A percentile compares a stretch with the other conserved stretches of the same genome.
phyloP scores from a whole-genome alignment of 1,140 invertebrate genomes.

The Drosophila busckii region DNA sequence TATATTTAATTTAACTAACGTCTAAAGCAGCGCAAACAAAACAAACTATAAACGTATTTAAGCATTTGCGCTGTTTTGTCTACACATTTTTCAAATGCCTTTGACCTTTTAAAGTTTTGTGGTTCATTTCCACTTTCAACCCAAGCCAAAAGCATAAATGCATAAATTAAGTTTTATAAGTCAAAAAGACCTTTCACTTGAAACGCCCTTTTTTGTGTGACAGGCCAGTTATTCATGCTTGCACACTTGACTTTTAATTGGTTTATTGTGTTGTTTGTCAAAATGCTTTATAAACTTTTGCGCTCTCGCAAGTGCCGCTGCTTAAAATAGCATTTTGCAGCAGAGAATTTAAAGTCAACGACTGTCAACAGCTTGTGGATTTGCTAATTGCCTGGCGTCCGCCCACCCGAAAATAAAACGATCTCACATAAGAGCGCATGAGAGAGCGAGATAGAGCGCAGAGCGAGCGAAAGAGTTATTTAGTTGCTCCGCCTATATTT shows the following conservation, averaged over 20 bases:
- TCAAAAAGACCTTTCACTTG: slow-evolving; percentile 37
- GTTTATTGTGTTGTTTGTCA: slow-evolving; percentile 60
- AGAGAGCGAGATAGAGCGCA: background rate
- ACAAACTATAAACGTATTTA: too few relatives aligned
- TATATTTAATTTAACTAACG: too few relatives aligned
- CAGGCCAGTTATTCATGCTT: slow-evolving; percentile 9
- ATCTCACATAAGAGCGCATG: slow-evolving; percentile 1
- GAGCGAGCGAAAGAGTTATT: background rate
- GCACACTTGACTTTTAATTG: slow-evolving; percentile 58
- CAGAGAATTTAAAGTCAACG: too few relatives aligned
- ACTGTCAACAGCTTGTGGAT: slow-evolving; percentile 59
- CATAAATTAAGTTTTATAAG: slow-evolving; percentile 51
- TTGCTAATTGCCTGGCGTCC: slow-evolving; percentile 67
- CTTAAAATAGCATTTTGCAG: too few relatives aligned
- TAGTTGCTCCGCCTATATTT: slow-evolving; percentile 35
- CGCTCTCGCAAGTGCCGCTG: slow-evolving; percentile 2
- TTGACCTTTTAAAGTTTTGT: background rate
- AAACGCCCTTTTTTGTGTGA: slow-evolving; percentile 29
- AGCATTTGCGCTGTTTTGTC: background rate
- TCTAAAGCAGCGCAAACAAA: too few relatives aligned
- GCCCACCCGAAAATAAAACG: slow-evolving; percentile 8
- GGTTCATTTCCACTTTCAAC: background rate
- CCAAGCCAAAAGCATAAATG: slow-evolving; percentile 1
- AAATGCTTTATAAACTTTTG: slow-evolving; percentile 22
- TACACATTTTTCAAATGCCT: slow-evolving; percentile 8